Percentiles rank a stretch among this genome's conserved stretches.
Evolutionary conservation across 2,113 vertebrate species (phyloP).

Genomic region (Rhea americana): DNA sequence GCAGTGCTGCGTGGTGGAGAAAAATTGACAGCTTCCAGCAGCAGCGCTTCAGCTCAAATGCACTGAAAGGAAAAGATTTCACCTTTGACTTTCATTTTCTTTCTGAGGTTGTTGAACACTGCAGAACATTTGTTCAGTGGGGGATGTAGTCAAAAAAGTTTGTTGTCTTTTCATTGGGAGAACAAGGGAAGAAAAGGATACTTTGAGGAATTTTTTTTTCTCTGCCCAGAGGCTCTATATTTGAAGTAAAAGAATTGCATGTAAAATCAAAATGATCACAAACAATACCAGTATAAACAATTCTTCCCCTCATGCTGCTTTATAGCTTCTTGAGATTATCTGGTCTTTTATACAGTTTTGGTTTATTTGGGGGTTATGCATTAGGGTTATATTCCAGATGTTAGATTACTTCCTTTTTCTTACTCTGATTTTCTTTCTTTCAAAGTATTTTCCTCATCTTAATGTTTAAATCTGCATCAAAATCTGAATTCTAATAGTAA

Average conservation of each 20-base stretch:
- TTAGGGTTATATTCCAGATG: neutral
- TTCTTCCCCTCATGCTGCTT: neutral
- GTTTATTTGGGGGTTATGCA: neutral
- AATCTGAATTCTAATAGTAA: neutral
- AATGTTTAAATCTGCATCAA: neutral
- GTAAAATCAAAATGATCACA: constrained; percentile 24
- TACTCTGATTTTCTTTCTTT: neutral
- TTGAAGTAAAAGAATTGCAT: constrained; percentile 23
- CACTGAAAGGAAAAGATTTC: constrained; percentile 28
- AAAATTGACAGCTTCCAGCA: constrained; percentile 44
- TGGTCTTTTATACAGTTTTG: neutral
- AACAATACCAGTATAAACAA: neutral
- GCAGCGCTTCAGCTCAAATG: constrained; percentile 21
- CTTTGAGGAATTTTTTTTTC: constrained; percentile 7
- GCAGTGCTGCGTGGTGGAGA: constrained; percentile 24
- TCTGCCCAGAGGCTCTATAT: neutral
- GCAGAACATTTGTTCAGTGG: constrained; percentile 11
- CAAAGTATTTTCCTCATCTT: neutral
- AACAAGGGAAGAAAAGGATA: neutral
- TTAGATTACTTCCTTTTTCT: neutral
- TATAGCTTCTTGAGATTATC: neutral
- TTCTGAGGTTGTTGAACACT: constrained; percentile 46
- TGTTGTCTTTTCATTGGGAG: constrained; percentile 2
- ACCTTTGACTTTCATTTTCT: constrained; percentile 1
- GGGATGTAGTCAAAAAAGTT: constrained; percentile 31